phyloP scores from a whole-genome alignment of 2,888 invertebrate genomes.

The Drosophila lacicola region DNA sequence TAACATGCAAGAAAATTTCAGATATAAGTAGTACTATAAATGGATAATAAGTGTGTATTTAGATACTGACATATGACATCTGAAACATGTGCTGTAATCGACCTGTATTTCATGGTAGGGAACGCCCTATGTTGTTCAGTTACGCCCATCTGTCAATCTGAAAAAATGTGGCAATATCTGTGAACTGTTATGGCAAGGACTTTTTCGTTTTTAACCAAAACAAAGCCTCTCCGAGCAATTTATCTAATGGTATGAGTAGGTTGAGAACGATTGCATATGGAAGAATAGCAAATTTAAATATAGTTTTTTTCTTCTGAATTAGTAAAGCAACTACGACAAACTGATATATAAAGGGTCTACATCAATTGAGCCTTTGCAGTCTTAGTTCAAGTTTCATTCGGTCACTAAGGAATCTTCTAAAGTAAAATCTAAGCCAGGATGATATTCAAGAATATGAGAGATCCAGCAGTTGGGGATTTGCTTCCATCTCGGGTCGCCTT shows the following conservation, averaged over 20 bases:
- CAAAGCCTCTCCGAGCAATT: neutral
- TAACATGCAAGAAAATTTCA: neutral
- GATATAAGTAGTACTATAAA: neutral
- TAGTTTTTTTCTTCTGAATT: neutral
- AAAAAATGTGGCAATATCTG: neutral
- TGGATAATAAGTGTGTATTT: too few relatives aligned
- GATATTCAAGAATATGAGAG: slow-evolving; percentile 35
- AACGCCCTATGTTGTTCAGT: slow-evolving; percentile 1
- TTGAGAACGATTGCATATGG: slow-evolving; percentile 43
- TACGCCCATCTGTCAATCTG: slow-evolving; percentile 47
- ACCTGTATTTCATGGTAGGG: neutral
- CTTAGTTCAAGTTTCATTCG: neutral
- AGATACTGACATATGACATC: too few relatives aligned
- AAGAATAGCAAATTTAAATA: neutral
- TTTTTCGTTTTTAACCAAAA: neutral
- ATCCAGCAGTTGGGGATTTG: neutral
- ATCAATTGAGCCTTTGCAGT: slow-evolving; percentile 9
- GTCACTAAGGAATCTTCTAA: neutral
- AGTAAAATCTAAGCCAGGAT: slow-evolving; percentile 6
- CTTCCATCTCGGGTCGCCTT: slow-evolving; percentile 39
- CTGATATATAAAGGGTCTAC: slow-evolving; percentile 18
- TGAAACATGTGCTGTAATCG: slow-evolving; percentile 1
- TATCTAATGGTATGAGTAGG: slow-evolving; percentile 7
- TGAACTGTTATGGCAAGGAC: neutral
- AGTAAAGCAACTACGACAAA: neutral